Conservation (phyloP, 30 jellyfish, hydroid and myxozoan genomes). For the Hydractinia symbiolongicarpus region DNA sequence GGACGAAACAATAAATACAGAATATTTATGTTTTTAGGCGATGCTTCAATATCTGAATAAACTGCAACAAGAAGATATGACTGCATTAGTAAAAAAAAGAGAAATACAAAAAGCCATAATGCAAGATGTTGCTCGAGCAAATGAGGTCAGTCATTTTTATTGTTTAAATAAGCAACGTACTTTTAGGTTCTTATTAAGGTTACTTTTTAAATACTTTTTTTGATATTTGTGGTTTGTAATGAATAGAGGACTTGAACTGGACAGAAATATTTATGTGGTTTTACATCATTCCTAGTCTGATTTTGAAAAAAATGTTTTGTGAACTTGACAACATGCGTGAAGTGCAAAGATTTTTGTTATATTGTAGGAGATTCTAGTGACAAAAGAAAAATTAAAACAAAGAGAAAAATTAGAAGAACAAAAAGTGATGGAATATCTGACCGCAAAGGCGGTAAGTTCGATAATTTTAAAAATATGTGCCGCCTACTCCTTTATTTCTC, state of each 20-base stretch:
- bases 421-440: conserved; percentile 86
- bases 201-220: too few species aligned
- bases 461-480: not conserved
- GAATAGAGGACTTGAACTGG: too few species aligned
- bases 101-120: conserved; percentile 59
- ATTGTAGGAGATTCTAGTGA: conserved; percentile 54
- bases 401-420: conserved; percentile 79
- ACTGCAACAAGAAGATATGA: conserved; percentile 85
- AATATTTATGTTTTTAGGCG: conserved; percentile 41
- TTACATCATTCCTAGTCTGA: too few species aligned
- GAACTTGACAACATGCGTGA: too few species aligned
- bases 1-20: not conserved
- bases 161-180: not conserved
- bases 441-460: conserved; percentile 75
- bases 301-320: too few species aligned
- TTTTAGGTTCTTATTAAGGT: too few species aligned
- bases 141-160: conserved; percentile 43
- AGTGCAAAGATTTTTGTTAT: not conserved
- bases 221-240: too few species aligned
- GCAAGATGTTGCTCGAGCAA: conserved; percentile 94
- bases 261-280: too few species aligned
- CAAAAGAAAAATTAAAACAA: conserved; percentile 44
- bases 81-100: conserved; percentile 65
- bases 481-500: too few species aligned
- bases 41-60: conserved; percentile 94